These are phyloP conservation scores for Crossaster papposus DNA, from an alignment of 53 echinoderm and acorn worm genomes.

Conservation along the genomic window DNA sequence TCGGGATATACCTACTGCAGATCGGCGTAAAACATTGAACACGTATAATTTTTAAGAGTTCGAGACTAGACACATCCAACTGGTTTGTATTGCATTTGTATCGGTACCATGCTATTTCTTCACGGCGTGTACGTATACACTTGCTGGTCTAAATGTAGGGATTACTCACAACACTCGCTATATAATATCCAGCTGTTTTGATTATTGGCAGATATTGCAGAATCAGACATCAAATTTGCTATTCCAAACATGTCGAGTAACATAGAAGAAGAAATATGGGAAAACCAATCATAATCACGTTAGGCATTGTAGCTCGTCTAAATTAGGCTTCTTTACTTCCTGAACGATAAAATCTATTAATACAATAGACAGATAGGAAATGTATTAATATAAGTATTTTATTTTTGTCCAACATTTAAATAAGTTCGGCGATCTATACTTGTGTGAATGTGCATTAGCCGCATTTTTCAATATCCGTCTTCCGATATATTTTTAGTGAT, in stretches of 20 bases:
- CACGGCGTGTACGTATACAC: too few species aligned
- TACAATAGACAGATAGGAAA: too few species aligned
- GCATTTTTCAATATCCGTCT: not conserved
- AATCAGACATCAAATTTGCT: not conserved
- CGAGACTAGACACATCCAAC: not conserved
- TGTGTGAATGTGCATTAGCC: not conserved
- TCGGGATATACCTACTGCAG: not conserved
- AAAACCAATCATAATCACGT: not conserved
- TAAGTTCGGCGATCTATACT: not conserved
- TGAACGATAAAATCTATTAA: not conserved
- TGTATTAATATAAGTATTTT: not conserved
- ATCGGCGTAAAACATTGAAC: not conserved
- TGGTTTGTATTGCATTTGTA: not conserved
- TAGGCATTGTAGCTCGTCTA: not conserved
- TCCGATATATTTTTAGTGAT: too few species aligned
- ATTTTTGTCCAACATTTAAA: not conserved
- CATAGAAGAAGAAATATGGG: not conserved
- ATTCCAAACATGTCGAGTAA: not conserved
- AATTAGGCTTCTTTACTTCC: not conserved
- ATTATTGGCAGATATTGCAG: not conserved
- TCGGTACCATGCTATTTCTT: conserved; percentile 19
- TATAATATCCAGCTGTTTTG: not conserved
- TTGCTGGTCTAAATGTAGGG: conserved; percentile 4
- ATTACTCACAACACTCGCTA: not conserved
- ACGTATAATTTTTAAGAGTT: not conserved